Evolutionary conservation across 2,888 invertebrate species (phyloP).

Genomic region (Heliconius aoede): DNA sequence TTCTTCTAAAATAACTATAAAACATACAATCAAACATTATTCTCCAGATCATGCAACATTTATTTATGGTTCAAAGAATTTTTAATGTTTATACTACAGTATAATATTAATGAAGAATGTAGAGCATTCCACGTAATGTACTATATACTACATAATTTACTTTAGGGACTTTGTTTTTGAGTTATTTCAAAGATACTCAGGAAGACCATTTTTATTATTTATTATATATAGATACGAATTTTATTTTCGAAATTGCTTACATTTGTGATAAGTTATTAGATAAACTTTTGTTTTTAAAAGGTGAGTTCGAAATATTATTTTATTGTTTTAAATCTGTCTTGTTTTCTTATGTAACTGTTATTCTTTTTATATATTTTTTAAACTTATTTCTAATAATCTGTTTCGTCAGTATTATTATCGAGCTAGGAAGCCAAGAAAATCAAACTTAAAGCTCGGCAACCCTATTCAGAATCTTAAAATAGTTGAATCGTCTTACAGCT

Average conservation of each 20-base stretch:
- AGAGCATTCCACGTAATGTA: background rate
- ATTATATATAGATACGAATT: background rate
- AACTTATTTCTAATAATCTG: no score
- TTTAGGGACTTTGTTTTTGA: background rate
- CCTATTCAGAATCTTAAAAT: constrained; percentile 42
- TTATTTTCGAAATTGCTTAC: background rate
- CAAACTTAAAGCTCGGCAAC: constrained; percentile 30
- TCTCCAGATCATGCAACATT: background rate
- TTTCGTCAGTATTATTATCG: no score
- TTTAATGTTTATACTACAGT: no score
- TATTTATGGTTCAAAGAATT: background rate
- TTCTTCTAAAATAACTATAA: no score
- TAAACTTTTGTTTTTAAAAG: background rate
- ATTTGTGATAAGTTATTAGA: background rate
- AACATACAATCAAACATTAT: background rate
- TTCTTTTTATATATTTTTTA: no score
- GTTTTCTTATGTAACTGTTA: background rate
- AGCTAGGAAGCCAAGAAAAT: background rate
- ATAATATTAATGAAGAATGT: background rate
- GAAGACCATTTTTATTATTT: constrained; percentile 10
- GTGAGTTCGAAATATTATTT: no score
- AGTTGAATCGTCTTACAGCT: constrained; percentile 48
- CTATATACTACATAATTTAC: background rate
- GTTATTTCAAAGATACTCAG: background rate
- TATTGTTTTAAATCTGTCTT: no score